These are phyloP conservation scores for Thaumatotibia leucotreta DNA, from an alignment of 1,140 invertebrate genomes.

Conservation along the genomic window DNA sequence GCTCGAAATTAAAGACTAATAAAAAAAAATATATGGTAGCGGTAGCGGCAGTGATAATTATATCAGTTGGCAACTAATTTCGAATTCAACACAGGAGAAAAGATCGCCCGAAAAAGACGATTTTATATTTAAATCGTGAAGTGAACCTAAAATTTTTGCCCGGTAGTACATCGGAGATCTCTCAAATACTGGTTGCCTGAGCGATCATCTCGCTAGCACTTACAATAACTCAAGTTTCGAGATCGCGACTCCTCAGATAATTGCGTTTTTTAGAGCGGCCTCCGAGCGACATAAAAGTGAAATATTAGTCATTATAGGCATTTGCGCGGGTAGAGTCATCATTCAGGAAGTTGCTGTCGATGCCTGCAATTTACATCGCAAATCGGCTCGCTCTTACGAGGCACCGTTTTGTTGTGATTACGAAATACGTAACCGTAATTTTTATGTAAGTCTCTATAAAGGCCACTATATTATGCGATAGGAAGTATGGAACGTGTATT, in stretches of 20 bases:
- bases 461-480: no score
- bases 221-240: neutral
- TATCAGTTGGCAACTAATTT: no score
- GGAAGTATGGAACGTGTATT: no score
- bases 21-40: no score
- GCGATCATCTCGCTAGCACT: neutral
- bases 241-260: slow-evolving; percentile 17
- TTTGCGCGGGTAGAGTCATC: slow-evolving; percentile 18
- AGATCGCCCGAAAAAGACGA: no score
- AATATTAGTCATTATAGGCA: slow-evolving; percentile 26
- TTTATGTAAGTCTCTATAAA: no score
- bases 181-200: neutral
- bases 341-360: slow-evolving; percentile 15
- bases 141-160: no score
- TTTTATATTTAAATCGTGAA: no score
- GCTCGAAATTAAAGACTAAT: no score
- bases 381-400: slow-evolving; percentile 7
- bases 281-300: slow-evolving; percentile 30
- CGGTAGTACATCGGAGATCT: no score
- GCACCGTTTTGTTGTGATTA: slow-evolving; percentile 3
- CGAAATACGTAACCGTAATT: neutral
- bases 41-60: no score
- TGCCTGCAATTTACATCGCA: slow-evolving; percentile 24
- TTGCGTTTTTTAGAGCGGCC: slow-evolving; percentile 33
- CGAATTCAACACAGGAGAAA: no score